Percentiles rank a stretch among this genome's conserved stretches.
Evolutionary conservation across 92 coral and sea anemone species (phyloP).

Genomic region (Pocillopora meandrina): DNA sequence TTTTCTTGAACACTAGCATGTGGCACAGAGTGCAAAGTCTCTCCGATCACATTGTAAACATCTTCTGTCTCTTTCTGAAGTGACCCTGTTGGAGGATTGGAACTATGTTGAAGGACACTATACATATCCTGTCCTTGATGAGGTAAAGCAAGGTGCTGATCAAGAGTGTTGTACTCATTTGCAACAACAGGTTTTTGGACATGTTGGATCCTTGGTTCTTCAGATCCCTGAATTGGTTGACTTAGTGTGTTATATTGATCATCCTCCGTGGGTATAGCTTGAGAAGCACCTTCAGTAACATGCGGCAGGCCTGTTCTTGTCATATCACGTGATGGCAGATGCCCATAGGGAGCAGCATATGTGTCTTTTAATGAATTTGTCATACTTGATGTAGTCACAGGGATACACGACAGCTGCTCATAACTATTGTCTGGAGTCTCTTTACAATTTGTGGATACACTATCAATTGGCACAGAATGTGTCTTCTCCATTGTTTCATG

Average conservation of each 20-base stretch:
- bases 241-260: conserved; percentile 9
- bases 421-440: conserved; percentile 13
- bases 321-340: conserved; percentile 44
- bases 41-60: conserved; percentile 55
- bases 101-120: conserved; percentile 11
- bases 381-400: conserved; percentile 7
- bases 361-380: conserved; percentile 35
- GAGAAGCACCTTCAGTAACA: conserved; percentile 12
- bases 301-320: conserved; percentile 27
- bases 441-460: background rate
- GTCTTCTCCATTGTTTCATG: conserved; percentile 35
- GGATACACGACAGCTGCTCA: conserved; percentile 27
- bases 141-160: conserved; percentile 4
- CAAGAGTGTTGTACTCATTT: conserved; percentile 43
- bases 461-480: conserved; percentile 34
- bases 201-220: background rate
- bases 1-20: background rate
- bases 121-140: conserved; percentile 4
- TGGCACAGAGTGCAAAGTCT: background rate
- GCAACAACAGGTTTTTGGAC: background rate
- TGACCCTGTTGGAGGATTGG: conserved; percentile 23
- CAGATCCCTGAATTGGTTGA: background rate
- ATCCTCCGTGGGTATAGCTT: background rate
- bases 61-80: conserved; percentile 17
- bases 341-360: conserved; percentile 86